These are phyloP conservation scores for Drusus annulatus DNA, from an alignment of 1,140 invertebrate genomes.

Conservation along the genomic window DNA sequence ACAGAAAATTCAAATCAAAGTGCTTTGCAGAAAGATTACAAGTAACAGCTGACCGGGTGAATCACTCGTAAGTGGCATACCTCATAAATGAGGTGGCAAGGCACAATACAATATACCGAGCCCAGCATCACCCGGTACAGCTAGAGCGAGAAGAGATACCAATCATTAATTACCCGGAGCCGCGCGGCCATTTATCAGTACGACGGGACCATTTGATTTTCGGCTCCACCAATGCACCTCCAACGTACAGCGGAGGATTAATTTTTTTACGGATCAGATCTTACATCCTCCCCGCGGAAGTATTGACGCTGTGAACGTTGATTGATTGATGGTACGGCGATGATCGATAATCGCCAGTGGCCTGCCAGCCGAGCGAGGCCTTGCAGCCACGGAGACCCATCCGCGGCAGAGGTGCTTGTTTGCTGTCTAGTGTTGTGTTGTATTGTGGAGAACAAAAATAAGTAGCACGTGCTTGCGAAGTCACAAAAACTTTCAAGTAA, in stretches of 20 bases:
- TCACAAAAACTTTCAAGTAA: too few relatives aligned
- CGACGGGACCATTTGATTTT: constrained; percentile 43
- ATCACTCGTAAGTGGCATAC: too few relatives aligned
- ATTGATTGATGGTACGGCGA: constrained; percentile 35
- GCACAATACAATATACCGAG: too few relatives aligned
- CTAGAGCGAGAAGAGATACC: constrained; percentile 24
- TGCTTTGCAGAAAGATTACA: too few relatives aligned
- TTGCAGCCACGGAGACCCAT: background rate
- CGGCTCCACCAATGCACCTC: constrained; percentile 35
- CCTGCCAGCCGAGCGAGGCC: constrained; percentile 4
- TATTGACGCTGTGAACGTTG: constrained; percentile 39
- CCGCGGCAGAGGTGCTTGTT: background rate
- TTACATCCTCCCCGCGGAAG: constrained; percentile 34
- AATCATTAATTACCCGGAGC: constrained; percentile 41
- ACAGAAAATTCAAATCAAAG: too few relatives aligned
- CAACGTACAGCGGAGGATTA: constrained; percentile 34
- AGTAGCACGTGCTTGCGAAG: too few relatives aligned
- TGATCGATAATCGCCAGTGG: constrained; percentile 41
- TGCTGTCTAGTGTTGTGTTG: too few relatives aligned
- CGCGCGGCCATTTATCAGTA: constrained; percentile 37
- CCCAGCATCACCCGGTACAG: background rate
- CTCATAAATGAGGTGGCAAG: too few relatives aligned
- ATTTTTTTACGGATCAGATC: constrained; percentile 42
- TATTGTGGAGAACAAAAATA: too few relatives aligned
- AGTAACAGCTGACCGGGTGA: too few relatives aligned